Base-by-base conservation (phyloP, 2,797 vertebrate species). In the Synanceia verrucosa region DNA sequence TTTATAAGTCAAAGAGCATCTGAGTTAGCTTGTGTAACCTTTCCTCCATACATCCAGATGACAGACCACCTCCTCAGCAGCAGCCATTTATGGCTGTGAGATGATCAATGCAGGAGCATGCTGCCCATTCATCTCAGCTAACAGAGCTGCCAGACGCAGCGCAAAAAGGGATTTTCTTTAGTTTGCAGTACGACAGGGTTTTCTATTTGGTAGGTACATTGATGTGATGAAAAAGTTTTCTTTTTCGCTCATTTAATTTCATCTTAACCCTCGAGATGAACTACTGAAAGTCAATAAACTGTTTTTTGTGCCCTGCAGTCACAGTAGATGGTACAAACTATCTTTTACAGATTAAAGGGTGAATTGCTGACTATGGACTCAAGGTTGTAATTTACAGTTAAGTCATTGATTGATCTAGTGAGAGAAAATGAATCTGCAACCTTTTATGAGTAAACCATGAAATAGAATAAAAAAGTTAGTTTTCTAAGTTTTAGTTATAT, bases 71-170 rank as follows among this genome's bases (percentile, higher is more conserved):
- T 78, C 44, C 75, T 80, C 65, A 59, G 80, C 82, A 66, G 81
- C 80, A 82, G 71, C 62, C 71, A 36, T 65, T 70, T 81, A 70
- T 87, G 73, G 52, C 67, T 73, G 78, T 82, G 73, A 85, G 66
- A 88, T 88, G 85, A 91, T 93, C 87, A 85, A 87, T 88, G 86
- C 73, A 73, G 58, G 67, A 78, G 29, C 51, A 24, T 52, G 70
- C 61, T 41, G 75, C 70, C 63, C 80, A 89, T 92, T 91, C 75
- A 88, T 90, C 82, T 76, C 74, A 60, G 81, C 72, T 78, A 89
- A 81, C 55, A 78, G 84, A 83, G 65, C 82, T 85, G 84, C 83
- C 83, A 82, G 21, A 62, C 50, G 24, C 12, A 33, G 53, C 46
- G 65, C 72, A 73, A 73, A 75, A 73, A 62, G 47, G 59, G 46